Conservation (phyloP, 2,888 invertebrate species). For the Meteorus cinctellus region DNA sequence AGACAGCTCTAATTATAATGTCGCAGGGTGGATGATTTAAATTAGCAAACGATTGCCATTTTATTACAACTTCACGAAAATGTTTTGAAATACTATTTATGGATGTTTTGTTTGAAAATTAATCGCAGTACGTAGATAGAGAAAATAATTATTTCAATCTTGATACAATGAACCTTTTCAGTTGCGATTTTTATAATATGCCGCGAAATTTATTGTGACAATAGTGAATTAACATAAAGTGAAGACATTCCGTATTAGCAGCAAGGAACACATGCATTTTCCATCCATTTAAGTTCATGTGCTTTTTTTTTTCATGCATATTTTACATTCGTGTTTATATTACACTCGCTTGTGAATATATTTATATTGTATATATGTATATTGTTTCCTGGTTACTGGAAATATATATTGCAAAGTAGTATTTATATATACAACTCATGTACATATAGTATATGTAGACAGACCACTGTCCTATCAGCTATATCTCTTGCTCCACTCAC, state of each 20-base stretch:
- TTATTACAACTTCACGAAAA: slow-evolving; percentile 26
- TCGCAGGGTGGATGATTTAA: slow-evolving; percentile 44
- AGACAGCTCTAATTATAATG: slow-evolving; percentile 62
- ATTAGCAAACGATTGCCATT: slow-evolving; percentile 36
- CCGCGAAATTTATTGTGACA: slow-evolving; percentile 19
- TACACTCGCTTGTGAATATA: background rate
- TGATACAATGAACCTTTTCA: background rate
- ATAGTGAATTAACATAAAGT: slow-evolving; percentile 10
- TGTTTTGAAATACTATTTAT: slow-evolving; percentile 12
- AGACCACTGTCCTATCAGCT: slow-evolving; percentile 32
- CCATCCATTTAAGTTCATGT: slow-evolving; percentile 23
- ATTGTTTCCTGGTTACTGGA: slow-evolving; percentile 42
- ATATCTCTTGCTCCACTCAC: slow-evolving; percentile 41
- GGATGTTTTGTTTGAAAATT: slow-evolving; percentile 17
- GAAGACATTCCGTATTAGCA: slow-evolving; percentile 28
- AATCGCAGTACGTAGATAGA: background rate
- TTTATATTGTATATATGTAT: slow-evolving; percentile 19
- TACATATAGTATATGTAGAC: too few species aligned
- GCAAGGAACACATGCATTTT: slow-evolving; percentile 28
- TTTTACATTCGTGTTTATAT: slow-evolving; percentile 4
- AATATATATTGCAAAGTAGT: slow-evolving; percentile 35
- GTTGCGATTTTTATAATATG: background rate
- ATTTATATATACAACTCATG: slow-evolving; percentile 21
- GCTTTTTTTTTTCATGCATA: background rate
- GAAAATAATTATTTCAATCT: background rate